Evolutionary conservation across 2,797 vertebrate genomes (phyloP).

Genomic region (Myripristis jacobus): DNA sequence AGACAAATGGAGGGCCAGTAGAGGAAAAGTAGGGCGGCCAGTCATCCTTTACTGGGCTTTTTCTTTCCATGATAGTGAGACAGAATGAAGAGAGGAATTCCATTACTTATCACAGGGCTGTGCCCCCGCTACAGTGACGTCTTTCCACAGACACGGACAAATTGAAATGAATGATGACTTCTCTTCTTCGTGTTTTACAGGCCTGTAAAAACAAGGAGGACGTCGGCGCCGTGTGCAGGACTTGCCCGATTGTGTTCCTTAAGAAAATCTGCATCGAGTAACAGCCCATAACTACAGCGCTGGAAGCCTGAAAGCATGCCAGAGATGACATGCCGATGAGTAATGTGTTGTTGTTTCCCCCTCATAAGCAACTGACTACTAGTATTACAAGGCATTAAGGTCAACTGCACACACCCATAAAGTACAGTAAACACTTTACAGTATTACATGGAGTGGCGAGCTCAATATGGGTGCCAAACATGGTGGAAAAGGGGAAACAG

Average conservation of each 20-base stretch:
- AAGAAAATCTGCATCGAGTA: constrained; percentile 38
- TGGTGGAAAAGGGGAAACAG: not conserved
- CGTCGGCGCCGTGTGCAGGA: constrained; percentile 16
- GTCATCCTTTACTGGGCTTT: constrained; percentile 80
- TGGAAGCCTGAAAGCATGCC: constrained; percentile 28
- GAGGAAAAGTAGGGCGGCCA: constrained; percentile 84
- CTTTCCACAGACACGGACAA: constrained; percentile 21
- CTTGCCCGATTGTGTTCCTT: constrained; percentile 24
- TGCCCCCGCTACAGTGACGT: constrained; percentile 20
- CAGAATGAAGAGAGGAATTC: constrained; percentile 61
- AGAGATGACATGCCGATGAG: constrained; percentile 20
- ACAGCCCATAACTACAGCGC: constrained; percentile 41
- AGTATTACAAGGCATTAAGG: constrained; percentile 18
- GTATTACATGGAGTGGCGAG: not conserved
- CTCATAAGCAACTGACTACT: not conserved
- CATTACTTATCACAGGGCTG: constrained; percentile 54
- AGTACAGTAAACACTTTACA: not conserved
- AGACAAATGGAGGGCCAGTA: constrained; percentile 85
- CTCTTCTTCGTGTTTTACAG: constrained; percentile 11
- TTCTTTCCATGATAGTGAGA: constrained; percentile 63
- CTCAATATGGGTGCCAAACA: constrained; percentile 3
- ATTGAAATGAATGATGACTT: constrained; percentile 23
- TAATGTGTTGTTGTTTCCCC: constrained; percentile 9
- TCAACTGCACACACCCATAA: not conserved
- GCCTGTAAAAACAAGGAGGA: constrained; percentile 15